Percentiles rank a stretch among this genome's conserved stretches.
These are phyloP conservation scores for Tragelaphus strepsiceros DNA, from an alignment of 2,113 vertebrate species.

Conservation along the genomic window DNA sequence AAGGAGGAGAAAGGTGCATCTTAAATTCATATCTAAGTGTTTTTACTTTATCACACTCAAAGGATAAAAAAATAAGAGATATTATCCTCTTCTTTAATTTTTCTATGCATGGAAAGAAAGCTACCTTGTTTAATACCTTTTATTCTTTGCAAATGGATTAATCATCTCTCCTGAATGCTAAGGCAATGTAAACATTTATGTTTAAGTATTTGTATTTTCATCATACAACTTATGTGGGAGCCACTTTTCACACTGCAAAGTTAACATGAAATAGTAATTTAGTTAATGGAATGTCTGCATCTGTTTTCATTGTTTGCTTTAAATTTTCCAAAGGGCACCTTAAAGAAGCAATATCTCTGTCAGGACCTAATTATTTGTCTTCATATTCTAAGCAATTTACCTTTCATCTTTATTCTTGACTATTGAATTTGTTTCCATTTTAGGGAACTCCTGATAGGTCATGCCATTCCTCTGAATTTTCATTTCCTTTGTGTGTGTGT, in stretches of 20 bases:
- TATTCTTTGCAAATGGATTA: not conserved
- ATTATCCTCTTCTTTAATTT: not conserved
- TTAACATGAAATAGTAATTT: slow-evolving; percentile 14
- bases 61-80: not conserved
- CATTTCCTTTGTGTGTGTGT: not conserved
- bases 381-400: slow-evolving; percentile 43
- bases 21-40: not conserved
- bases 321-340: slow-evolving; percentile 39
- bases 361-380: slow-evolving; percentile 59
- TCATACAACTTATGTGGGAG: not conserved
- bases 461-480: not conserved
- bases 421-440: not conserved
- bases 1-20: not conserved
- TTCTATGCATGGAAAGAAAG: not conserved
- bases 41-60: not conserved
- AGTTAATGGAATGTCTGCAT: slow-evolving; percentile 21
- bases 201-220: not conserved
- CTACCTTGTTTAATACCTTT: not conserved
- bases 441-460: not conserved
- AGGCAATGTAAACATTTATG: not conserved
- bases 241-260: not conserved
- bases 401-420: slow-evolving; percentile 39
- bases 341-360: slow-evolving; percentile 33
- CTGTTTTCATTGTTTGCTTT: slow-evolving; percentile 29
- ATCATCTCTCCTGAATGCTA: not conserved